Evolutionary conservation across 2,797 vertebrate genomes (phyloP).

Genomic region (Podargus strigoides): DNA sequence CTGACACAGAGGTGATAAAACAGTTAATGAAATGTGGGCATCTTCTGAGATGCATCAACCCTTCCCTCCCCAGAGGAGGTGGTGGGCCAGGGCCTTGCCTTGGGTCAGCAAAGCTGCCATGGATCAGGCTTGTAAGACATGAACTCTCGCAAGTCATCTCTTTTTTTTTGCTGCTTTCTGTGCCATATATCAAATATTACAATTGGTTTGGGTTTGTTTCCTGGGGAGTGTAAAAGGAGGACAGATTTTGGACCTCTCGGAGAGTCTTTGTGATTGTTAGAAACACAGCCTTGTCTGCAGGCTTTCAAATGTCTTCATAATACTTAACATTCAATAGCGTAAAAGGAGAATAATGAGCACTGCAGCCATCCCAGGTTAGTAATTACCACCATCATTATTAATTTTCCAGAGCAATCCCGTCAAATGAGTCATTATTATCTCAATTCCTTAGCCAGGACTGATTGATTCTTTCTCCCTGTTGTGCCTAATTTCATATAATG

Average conservation of each 20-base stretch:
- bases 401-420: constrained; percentile 63
- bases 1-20: not conserved
- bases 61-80: not conserved
- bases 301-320: not conserved
- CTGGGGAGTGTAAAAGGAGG: accelerated
- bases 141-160: not conserved
- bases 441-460: constrained; percentile 58
- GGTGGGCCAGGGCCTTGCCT: not conserved
- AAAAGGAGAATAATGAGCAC: constrained; percentile 51
- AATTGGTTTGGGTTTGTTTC: accelerated
- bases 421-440: constrained; percentile 64
- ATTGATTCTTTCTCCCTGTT: constrained; percentile 67
- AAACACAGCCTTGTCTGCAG: too few relatives aligned
- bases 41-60: not conserved
- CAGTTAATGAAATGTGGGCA: not conserved
- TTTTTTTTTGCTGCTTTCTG: accelerated
- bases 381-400: constrained; percentile 67
- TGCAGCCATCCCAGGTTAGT: constrained; percentile 57
- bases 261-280: not conserved
- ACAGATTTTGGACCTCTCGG: not conserved
- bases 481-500: constrained; percentile 60
- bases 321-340: constrained; percentile 18
- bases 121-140: not conserved
- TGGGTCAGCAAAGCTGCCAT: accelerated
- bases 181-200: accelerated